phyloP scores from a whole-genome alignment of 2,797 vertebrate species.

The Hemitrygon akajei region DNA sequence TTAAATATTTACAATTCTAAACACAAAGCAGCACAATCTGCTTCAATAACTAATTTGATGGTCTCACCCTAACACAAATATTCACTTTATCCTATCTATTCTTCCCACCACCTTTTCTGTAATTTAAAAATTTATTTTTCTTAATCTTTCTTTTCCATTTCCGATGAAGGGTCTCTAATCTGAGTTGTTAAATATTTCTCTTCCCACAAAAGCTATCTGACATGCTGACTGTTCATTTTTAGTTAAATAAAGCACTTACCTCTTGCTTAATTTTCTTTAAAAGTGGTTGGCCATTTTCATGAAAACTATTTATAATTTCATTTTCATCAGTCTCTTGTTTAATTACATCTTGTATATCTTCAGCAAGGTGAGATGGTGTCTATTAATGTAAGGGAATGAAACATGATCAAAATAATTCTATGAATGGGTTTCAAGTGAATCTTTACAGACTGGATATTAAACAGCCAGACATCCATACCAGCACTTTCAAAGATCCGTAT shows the following conservation, averaged over 20 bases:
- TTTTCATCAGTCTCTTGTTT: conserved; percentile 92
- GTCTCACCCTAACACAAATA: no score
- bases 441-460: neutral
- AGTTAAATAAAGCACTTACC: conserved; percentile 58
- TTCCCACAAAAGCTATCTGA: no score
- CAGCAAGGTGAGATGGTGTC: conserved; percentile 71
- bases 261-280: conserved; percentile 98
- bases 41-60: no score
- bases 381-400: conserved; percentile 58
- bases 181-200: no score
- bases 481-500: conserved; percentile 80
- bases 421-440: conserved; percentile 38
- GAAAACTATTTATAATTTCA: conserved; percentile 65
- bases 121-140: no score
- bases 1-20: no score
- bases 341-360: conserved; percentile 78
- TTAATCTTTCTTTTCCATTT: no score
- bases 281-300: conserved; percentile 70
- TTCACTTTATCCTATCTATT: no score
- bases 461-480: conserved; percentile 64
- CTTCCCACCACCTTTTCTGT: no score
- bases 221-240: no score
- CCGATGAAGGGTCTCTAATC: no score
- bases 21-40: no score
- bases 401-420: conserved; percentile 41